Evolutionary conservation across 2,888 invertebrate species (phyloP).

Genomic region (Sesia apiformis): DNA sequence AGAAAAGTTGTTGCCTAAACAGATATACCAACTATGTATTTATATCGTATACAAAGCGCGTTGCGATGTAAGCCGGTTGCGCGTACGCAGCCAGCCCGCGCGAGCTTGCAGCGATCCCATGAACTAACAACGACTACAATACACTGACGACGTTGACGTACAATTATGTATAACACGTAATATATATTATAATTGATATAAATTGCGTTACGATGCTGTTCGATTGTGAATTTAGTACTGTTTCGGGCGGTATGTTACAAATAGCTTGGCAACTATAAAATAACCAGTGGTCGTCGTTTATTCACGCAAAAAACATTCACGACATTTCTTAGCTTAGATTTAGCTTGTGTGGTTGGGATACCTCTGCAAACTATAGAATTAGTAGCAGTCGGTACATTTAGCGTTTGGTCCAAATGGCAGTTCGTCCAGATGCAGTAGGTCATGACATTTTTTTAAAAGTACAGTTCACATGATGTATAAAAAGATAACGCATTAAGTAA

Average conservation of each 20-base stretch:
- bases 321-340: no score
- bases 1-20: not conserved
- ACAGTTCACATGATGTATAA: no score
- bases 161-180: conserved; percentile 1
- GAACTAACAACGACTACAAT: not conserved
- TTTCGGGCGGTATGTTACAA: not conserved
- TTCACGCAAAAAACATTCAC: no score
- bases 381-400: no score
- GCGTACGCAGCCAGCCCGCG: conserved; percentile 2
- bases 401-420: no score
- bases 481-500: no score
- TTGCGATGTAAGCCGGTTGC: conserved; percentile 3
- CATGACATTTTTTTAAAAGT: no score
- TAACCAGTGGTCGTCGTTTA: no score
- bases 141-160: not conserved
- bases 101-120: conserved; percentile 9
- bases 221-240: conserved; percentile 3
- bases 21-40: not conserved
- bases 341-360: no score
- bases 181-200: conserved; percentile 6
- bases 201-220: conserved; percentile 1
- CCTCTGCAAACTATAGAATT: no score
- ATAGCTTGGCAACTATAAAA: no score
- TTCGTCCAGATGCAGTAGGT: no score
- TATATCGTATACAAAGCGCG: conserved; percentile 17